Percentiles rank a stretch among this genome's conserved stretches.
Evolutionary conservation across 2,888 invertebrate genomes (phyloP).

Genomic region (Oscheius myriophilus): DNA sequence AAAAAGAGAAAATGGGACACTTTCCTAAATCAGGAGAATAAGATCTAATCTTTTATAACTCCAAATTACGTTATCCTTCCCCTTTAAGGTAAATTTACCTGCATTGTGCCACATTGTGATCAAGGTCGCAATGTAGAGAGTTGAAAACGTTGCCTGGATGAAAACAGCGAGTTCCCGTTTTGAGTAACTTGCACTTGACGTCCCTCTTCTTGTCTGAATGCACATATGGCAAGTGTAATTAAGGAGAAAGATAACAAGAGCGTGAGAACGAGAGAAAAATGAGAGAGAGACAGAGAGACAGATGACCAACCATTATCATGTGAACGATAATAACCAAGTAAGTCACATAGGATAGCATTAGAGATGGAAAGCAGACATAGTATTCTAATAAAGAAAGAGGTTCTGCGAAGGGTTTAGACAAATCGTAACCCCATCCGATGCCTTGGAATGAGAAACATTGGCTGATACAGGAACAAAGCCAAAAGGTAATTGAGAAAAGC

Average conservation of each 20-base stretch:
- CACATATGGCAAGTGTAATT: too few relatives aligned
- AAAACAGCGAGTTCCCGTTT: slow-evolving; percentile 20
- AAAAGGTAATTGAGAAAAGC: not conserved
- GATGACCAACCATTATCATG: slow-evolving; percentile 17
- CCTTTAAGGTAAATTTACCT: too few relatives aligned
- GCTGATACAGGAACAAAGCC: slow-evolving; percentile 4
- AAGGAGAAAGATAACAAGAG: too few relatives aligned
- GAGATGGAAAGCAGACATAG: slow-evolving; percentile 28
- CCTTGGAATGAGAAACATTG: slow-evolving; percentile 28
- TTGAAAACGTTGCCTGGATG: slow-evolving; percentile 36
- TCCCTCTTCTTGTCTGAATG: slow-evolving; percentile 8
- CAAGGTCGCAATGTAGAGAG: slow-evolving; percentile 31
- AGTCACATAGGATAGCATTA: slow-evolving; percentile 17
- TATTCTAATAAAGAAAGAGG: slow-evolving; percentile 9
- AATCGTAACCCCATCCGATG: slow-evolving; percentile 32
- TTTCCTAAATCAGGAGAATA: too few relatives aligned
- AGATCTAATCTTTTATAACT: too few relatives aligned
- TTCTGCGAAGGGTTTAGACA: not conserved
- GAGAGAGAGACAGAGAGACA: not conserved
- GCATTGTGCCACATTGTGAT: slow-evolving; percentile 38
- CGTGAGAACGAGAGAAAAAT: too few relatives aligned
- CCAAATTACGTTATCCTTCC: too few relatives aligned
- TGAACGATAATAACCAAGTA: slow-evolving; percentile 29
- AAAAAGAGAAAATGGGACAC: too few relatives aligned
- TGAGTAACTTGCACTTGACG: not conserved